Conservation (phyloP, 2,113 vertebrate genomes). For the Notothenia rossii region DNA sequence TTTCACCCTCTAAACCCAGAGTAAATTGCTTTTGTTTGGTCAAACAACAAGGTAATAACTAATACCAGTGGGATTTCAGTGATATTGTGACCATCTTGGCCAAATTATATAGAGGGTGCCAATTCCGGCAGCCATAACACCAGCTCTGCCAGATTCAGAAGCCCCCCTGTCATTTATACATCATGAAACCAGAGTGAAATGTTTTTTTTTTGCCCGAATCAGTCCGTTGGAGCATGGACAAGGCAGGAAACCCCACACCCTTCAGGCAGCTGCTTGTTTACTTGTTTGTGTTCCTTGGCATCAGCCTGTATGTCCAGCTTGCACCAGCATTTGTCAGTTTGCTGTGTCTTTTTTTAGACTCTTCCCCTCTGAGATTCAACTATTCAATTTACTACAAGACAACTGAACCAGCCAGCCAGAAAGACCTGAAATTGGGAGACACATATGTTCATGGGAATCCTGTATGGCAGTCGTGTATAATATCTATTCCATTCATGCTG, state of each 20-base stretch:
- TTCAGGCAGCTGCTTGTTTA: neutral
- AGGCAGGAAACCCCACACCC: neutral
- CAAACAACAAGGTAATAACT: too few species aligned
- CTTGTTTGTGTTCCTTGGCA: constrained; percentile 8
- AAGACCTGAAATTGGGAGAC: neutral
- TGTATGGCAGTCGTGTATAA: neutral
- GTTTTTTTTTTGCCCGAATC: too few species aligned
- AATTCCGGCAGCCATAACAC: too few species aligned
- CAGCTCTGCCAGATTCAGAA: too few species aligned
- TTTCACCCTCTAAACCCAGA: too few species aligned
- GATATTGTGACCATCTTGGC: too few species aligned
- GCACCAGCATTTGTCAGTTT: neutral
- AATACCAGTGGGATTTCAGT: too few species aligned
- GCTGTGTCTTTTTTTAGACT: neutral
- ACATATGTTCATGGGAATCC: too few species aligned
- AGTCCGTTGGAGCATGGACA: neutral
- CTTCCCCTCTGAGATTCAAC: neutral
- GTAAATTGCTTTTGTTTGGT: too few species aligned
- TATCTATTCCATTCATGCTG: neutral
- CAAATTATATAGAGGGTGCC: too few species aligned
- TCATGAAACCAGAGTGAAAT: too few species aligned
- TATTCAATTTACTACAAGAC: neutral
- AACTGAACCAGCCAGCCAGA: neutral
- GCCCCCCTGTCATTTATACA: too few species aligned
- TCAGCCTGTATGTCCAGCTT: neutral